Percentiles rank a stretch among this genome's conserved stretches.
Conservation (phyloP, 1,140 invertebrate species). For the Drosophila oshimai region DNA sequence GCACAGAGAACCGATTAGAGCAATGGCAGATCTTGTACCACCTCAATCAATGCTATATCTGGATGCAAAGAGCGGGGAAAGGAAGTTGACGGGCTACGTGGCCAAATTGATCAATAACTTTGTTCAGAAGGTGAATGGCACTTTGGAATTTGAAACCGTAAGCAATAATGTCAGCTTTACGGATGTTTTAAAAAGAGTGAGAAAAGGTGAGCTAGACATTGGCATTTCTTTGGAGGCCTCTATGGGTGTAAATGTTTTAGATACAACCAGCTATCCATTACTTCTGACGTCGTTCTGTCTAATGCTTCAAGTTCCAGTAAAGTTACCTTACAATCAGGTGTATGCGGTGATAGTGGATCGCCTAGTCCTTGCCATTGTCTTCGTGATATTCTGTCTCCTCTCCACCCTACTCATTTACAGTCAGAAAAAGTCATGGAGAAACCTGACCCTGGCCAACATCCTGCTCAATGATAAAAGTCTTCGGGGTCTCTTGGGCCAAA, state of each 20-base stretch:
- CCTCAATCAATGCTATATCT: slow-evolving; percentile 42
- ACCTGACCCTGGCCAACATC: slow-evolving; percentile 18
- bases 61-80: neutral
- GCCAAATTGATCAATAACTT: slow-evolving; percentile 32
- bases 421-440: slow-evolving; percentile 16
- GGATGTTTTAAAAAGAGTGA: neutral
- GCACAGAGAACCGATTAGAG: slow-evolving; percentile 2
- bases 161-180: neutral
- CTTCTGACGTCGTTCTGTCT: slow-evolving; percentile 34
- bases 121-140: slow-evolving; percentile 43
- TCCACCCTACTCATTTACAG: slow-evolving; percentile 50
- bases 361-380: slow-evolving; percentile 10
- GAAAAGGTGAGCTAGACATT: slow-evolving; percentile 36
- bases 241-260: neutral
- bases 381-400: slow-evolving; percentile 32
- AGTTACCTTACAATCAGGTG: slow-evolving; percentile 27
- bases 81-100: slow-evolving; percentile 38
- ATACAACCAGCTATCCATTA: slow-evolving; percentile 39
- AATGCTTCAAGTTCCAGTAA: slow-evolving; percentile 44
- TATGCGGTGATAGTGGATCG: slow-evolving; percentile 36
- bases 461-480: slow-evolving; percentile 54
- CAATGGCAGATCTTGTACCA: slow-evolving; percentile 31
- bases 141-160: neutral
- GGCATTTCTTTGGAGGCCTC: neutral
- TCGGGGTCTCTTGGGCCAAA: slow-evolving; percentile 57